Evolutionary conservation across 2,888 invertebrate species (phyloP).

Genomic region (Aphodius granarius): DNA sequence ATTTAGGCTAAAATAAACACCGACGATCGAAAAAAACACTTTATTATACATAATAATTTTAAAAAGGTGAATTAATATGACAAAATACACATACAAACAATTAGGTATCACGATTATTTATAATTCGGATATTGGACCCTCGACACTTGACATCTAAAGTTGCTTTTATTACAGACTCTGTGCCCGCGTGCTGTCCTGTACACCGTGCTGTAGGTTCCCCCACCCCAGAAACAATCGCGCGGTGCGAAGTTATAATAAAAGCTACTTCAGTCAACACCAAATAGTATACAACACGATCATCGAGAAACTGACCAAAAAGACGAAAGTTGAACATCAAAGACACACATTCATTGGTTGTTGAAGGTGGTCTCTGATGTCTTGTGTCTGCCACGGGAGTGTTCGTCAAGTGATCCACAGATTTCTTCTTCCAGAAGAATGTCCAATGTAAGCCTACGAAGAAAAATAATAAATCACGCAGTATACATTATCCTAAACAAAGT

Average conservation of each 20-base stretch:
- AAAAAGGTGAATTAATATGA: background rate
- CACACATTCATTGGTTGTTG: slow-evolving; percentile 8
- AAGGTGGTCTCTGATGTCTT: slow-evolving; percentile 18
- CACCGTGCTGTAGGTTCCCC: no score
- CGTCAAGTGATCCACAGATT: slow-evolving; percentile 33
- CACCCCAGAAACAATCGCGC: no score
- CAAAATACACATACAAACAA: background rate
- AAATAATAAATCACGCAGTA: no score
- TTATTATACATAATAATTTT: background rate
- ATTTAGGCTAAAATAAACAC: background rate
- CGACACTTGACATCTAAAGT: background rate
- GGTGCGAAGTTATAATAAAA: no score
- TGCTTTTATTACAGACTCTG: no score
- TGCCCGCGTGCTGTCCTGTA: no score
- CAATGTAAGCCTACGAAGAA: slow-evolving; percentile 40
- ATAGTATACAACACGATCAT: background rate
- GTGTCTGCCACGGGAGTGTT: slow-evolving; percentile 38
- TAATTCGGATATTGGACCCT: background rate
- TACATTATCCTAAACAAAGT: no score
- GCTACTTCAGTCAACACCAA: no score
- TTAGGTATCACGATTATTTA: background rate
- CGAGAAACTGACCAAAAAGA: background rate
- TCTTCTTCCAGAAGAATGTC: slow-evolving; percentile 45
- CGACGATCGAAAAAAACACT: background rate
- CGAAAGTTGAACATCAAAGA: background rate